Conservation (phyloP, 2,888 invertebrate genomes). For the Megalurothrips usitatus region DNA sequence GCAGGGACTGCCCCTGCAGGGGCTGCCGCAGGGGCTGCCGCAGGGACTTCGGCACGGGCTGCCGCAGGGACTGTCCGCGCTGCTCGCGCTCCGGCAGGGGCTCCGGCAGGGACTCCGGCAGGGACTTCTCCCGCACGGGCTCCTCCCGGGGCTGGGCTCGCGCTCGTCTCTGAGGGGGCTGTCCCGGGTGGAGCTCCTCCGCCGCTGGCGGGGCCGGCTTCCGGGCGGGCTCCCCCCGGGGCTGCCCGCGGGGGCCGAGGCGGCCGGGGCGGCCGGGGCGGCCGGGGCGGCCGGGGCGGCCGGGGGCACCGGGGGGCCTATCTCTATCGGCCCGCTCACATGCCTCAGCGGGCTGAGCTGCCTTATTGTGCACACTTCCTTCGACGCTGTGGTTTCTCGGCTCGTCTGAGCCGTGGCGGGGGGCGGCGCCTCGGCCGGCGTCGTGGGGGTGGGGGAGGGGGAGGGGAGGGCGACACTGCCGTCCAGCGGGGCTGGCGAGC, state of each 20-base stretch:
- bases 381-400: background rate
- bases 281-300: background rate
- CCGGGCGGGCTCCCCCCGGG: too few relatives aligned
- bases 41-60: background rate
- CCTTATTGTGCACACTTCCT: constrained; percentile 15
- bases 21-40: background rate
- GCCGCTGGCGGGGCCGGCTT: background rate
- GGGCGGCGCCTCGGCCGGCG: background rate
- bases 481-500: background rate
- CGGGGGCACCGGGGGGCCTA: background rate
- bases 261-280: too few relatives aligned
- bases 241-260: background rate
- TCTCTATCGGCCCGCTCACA: constrained; percentile 3
- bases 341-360: constrained; percentile 3
- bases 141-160: background rate
- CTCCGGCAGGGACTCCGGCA: background rate
- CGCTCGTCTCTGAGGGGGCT: background rate
- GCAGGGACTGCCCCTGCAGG: background rate
- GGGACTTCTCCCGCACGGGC: background rate
- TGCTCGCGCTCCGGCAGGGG: background rate
- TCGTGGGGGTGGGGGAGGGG: background rate
- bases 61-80: background rate
- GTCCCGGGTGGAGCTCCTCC: background rate
- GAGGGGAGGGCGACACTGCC: background rate
- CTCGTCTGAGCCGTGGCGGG: background rate